Percentiles rank a stretch among this genome's conserved stretches.
Evolutionary conservation across 2,113 vertebrate genomes (phyloP).

Genomic region (Nycticebus coucang): DNA sequence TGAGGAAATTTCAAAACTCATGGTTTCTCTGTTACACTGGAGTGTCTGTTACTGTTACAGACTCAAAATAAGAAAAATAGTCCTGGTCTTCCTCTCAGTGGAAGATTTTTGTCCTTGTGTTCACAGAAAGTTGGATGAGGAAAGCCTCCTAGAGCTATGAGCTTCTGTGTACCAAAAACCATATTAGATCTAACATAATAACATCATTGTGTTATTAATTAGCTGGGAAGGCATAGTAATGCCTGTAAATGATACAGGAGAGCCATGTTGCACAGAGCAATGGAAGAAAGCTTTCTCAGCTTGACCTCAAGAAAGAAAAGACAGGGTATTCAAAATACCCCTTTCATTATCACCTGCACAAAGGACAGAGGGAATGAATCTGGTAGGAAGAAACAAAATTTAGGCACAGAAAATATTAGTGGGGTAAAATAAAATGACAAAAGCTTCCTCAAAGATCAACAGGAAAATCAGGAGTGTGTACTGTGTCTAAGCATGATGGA

Average conservation of each 20-base stretch:
- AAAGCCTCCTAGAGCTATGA: neutral
- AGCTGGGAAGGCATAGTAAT: neutral
- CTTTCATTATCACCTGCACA: neutral
- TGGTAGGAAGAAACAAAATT: neutral
- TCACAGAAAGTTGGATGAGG: constrained; percentile 2
- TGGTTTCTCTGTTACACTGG: constrained; percentile 21
- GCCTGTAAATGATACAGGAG: neutral
- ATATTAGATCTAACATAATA: neutral
- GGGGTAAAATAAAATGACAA: neutral
- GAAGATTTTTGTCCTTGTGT: neutral
- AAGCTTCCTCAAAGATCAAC: neutral
- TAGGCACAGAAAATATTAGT: neutral
- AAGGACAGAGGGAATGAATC: neutral
- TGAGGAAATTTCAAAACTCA: neutral
- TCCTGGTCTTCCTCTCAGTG: neutral
- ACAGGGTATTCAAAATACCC: neutral
- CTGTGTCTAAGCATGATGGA: neutral
- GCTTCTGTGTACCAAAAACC: neutral
- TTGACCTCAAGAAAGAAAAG: neutral
- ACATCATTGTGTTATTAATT: neutral
- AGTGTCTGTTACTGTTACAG: neutral
- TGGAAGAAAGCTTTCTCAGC: neutral
- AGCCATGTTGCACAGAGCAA: neutral
- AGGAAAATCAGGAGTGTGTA: neutral
- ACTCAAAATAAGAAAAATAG: neutral